Conservation (phyloP, 2,113 vertebrate genomes). For the Silurus meridionalis region DNA sequence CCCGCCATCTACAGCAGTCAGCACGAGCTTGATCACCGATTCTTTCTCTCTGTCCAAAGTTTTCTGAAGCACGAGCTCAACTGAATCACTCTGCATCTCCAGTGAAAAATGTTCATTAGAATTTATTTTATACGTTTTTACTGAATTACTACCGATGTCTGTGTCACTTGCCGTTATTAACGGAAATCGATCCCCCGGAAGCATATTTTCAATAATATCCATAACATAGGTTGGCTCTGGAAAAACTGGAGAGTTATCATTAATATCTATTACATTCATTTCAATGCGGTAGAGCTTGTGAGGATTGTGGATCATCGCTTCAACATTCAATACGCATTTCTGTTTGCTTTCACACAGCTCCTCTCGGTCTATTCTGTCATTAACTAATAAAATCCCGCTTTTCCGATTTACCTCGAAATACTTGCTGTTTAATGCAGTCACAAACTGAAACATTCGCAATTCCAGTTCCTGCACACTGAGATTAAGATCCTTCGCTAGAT, state of each 20-base stretch:
- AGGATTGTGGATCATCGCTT: slow-evolving; percentile 66
- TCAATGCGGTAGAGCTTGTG: slow-evolving; percentile 69
- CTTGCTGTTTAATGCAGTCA: slow-evolving; percentile 54
- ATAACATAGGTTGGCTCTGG: slow-evolving; percentile 35
- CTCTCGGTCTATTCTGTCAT: slow-evolving; percentile 71
- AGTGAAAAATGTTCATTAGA: slow-evolving; percentile 71
- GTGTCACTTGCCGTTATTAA: slow-evolving; percentile 65
- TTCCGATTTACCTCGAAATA: slow-evolving; percentile 69
- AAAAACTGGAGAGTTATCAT: slow-evolving; percentile 72
- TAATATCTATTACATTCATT: slow-evolving; percentile 69
- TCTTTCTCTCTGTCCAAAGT: slow-evolving; percentile 61
- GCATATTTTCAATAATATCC: slow-evolving; percentile 62
- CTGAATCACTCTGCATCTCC: slow-evolving; percentile 52
- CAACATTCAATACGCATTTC: slow-evolving; percentile 69
- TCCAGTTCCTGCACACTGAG: slow-evolving; percentile 64
- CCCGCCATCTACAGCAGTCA: slow-evolving; percentile 64
- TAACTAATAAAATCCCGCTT: slow-evolving; percentile 67
- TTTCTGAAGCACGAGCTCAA: slow-evolving; percentile 61
- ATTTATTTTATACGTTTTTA: slow-evolving; percentile 70
- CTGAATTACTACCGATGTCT: slow-evolving; percentile 64
- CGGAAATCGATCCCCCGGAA: slow-evolving; percentile 62
- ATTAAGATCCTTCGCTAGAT: slow-evolving; percentile 72
- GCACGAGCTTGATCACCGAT: slow-evolving; percentile 37
- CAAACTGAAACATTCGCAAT: slow-evolving; percentile 57
- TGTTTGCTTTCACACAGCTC: slow-evolving; percentile 64